phyloP scores from a whole-genome alignment of 2,888 invertebrate species.

The Pharmacophagus antenor region DNA sequence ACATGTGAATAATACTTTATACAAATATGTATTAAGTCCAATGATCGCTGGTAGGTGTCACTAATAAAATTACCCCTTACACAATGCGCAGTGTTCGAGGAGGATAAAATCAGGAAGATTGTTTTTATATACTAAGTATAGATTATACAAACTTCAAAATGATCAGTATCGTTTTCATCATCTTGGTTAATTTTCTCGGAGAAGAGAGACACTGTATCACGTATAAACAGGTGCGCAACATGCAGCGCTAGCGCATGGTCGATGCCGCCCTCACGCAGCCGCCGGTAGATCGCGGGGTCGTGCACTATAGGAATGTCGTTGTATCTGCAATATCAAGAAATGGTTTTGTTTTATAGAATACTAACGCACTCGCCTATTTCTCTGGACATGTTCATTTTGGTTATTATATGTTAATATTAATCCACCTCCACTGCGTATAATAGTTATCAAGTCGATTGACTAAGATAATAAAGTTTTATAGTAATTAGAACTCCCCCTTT shows the following conservation, averaged over 20 bases:
- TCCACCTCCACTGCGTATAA: too few relatives aligned
- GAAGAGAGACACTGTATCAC: constrained; percentile 97
- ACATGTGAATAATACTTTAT: too few relatives aligned
- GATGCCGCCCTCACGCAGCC: constrained; percentile 92
- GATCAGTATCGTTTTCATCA: constrained; percentile 96
- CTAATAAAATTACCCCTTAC: too few relatives aligned
- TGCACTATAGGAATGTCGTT: constrained; percentile 96
- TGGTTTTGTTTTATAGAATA: not conserved
- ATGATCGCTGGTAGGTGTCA: too few relatives aligned
- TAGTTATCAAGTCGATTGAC: too few relatives aligned
- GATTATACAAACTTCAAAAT: constrained; percentile 90
- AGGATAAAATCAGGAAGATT: too few relatives aligned
- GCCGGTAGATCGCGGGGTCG: constrained; percentile 90
- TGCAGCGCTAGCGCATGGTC: constrained; percentile 97
- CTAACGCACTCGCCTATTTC: not conserved
- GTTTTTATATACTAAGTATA: not conserved
- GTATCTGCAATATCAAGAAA: constrained; percentile 77
- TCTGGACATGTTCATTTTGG: too few relatives aligned
- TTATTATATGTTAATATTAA: too few relatives aligned
- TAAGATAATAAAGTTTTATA: too few relatives aligned
- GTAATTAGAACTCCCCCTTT: too few relatives aligned
- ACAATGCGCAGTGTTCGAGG: too few relatives aligned
- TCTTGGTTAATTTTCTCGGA: constrained; percentile 97
- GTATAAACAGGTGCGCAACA: constrained; percentile 98
- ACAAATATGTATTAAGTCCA: too few relatives aligned